Evolutionary conservation across 2,888 invertebrate species (phyloP).

Genomic region (Trypoxylon attenuatum): DNA sequence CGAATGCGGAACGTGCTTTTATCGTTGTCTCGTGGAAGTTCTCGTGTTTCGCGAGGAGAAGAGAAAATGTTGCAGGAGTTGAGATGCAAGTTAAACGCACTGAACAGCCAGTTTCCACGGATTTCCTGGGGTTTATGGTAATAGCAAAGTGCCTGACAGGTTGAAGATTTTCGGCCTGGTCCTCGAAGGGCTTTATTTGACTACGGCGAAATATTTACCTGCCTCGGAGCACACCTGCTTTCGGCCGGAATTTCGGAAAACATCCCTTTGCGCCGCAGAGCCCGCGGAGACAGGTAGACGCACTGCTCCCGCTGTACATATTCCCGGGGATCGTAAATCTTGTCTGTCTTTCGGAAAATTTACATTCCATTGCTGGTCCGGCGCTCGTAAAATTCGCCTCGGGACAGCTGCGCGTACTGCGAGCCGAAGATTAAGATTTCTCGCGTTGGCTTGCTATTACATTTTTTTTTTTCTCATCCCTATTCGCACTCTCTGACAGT

Average conservation of each 20-base stretch:
- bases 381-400: slow-evolving; percentile 33
- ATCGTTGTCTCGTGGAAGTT: too few relatives aligned
- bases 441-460: too few relatives aligned
- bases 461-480: too few relatives aligned
- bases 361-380: slow-evolving; percentile 39
- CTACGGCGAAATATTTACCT: slow-evolving; percentile 4
- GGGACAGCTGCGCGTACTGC: slow-evolving; percentile 33
- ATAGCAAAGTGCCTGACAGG: not conserved
- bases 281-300: slow-evolving; percentile 30
- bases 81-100: too few relatives aligned
- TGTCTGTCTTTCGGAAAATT: slow-evolving; percentile 42
- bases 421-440: slow-evolving; percentile 22
- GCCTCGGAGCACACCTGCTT: slow-evolving; percentile 23
- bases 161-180: not conserved
- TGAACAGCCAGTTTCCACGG: too few relatives aligned
- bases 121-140: slow-evolving; percentile 22
- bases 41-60: too few relatives aligned
- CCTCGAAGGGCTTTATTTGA: not conserved
- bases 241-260: slow-evolving; percentile 25
- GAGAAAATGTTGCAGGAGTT: too few relatives aligned
- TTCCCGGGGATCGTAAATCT: slow-evolving; percentile 38
- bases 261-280: slow-evolving; percentile 5
- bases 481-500: too few relatives aligned
- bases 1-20: too few relatives aligned
- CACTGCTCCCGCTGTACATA: slow-evolving; percentile 24